phyloP scores from a whole-genome alignment of 1,140 invertebrate species.

The Brachionus rubens region DNA sequence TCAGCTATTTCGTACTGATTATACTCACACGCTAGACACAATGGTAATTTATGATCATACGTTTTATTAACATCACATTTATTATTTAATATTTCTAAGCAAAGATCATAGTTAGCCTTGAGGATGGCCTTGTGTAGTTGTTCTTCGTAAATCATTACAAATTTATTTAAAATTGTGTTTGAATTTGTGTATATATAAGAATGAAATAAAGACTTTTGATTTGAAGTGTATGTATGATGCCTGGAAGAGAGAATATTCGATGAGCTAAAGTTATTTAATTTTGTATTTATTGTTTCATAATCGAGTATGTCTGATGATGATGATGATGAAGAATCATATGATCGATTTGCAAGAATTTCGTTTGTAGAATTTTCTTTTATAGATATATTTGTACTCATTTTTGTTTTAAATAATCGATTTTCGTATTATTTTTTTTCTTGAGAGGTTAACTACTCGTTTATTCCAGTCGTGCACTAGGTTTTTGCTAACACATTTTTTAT shows the following conservation, averaged over 20 bases:
- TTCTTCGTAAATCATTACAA: conserved; percentile 40
- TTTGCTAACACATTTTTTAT: too few relatives aligned
- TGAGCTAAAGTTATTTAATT: conserved; percentile 19
- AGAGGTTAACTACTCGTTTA: too few relatives aligned
- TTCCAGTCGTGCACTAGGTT: too few relatives aligned
- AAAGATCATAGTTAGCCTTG: conserved; percentile 7
- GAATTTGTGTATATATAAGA: conserved; percentile 41
- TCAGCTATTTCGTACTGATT: conserved; percentile 45
- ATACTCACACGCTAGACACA: conserved; percentile 43
- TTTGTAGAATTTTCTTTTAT: background rate
- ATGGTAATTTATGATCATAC: background rate
- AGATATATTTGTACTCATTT: background rate
- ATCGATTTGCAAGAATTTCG: conserved; percentile 7
- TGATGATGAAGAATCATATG: background rate
- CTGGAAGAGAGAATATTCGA: conserved; percentile 23
- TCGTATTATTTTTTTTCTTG: too few relatives aligned
- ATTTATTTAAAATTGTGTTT: conserved; percentile 43
- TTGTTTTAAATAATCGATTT: too few relatives aligned
- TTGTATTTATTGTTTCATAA: conserved; percentile 11
- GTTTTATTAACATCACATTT: conserved; percentile 6
- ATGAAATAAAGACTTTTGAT: conserved; percentile 17
- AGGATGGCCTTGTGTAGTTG: conserved; percentile 31
- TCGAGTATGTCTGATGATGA: background rate
- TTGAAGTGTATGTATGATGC: conserved; percentile 20
- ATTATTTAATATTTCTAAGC: conserved; percentile 14